Base-by-base conservation (phyloP, 2,888 invertebrate species). In the Melanostoma mellinum region DNA sequence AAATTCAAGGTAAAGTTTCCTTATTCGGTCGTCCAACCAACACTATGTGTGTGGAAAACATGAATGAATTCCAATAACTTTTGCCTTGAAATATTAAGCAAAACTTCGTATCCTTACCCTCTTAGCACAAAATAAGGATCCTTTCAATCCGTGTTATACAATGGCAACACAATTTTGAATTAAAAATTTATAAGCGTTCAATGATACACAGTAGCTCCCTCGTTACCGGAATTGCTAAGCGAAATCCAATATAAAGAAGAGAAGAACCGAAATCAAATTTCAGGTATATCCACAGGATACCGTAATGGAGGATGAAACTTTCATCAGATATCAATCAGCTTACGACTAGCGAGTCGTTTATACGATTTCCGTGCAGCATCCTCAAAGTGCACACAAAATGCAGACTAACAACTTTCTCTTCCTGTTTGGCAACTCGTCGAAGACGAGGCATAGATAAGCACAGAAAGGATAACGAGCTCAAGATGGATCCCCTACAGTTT, bases 311-410 rank as follows among this genome's bases (percentile, higher is more conserved):
- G 52, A 42, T 36, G 4, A 9, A 58, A 65, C 61, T 63, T 60
- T 79, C 61, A 73, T 79, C 56, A 74, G 68, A 69, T 74, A 75
- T 75, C 79, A 69, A 69, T 75, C 75, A 69, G 79, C 69, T 65
- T 63, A 56, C 42, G 48, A 38, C 53, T 46, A 33, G 35, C 35
- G 32, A 65, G 53, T 69, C 35, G 44, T 35, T 61, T 61, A 69
- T 48, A 35, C 6, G 53, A 61, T 60, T 55, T 76, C 71, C 61
- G 35, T 61, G 33, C 36, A 8, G 40, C 52, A 40, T 65, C 53
- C 32, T 42, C 52, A 35, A 74, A 60, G 52, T 53, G 60, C 58
- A 68, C 58, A 46, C 38, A 10, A 58, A 50, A 65, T 56, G 46
- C 58, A 60, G 36, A 46, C 9, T 33, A 44, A 52, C 30, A 67